Conservation (phyloP, 1,140 invertebrate species). For the Drosophila insularis region DNA sequence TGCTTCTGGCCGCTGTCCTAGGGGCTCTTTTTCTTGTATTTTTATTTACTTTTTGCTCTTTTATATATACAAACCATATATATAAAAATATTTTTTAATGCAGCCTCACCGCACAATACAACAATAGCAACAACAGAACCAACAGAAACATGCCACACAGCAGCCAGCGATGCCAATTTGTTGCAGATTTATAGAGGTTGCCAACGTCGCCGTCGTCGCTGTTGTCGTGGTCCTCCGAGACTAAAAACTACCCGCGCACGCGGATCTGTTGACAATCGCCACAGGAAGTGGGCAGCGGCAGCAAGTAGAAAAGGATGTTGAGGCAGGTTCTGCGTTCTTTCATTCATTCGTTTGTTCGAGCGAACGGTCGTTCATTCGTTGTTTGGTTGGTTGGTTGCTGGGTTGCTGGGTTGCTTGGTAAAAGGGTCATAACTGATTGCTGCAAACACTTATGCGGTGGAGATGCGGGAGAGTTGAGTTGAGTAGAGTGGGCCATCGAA, state of each 20-base stretch:
- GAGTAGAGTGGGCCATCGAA: constrained; percentile 37
- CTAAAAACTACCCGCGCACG: constrained; percentile 44
- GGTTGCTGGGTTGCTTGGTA: constrained; percentile 19
- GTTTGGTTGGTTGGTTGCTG: constrained; percentile 1
- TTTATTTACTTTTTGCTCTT: constrained; percentile 78
- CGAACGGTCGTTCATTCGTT: neutral
- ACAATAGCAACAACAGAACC: neutral
- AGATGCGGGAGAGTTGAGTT: neutral
- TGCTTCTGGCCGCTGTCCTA: constrained; percentile 5
- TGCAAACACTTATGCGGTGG: constrained; percentile 61
- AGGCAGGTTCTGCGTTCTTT: constrained; percentile 28
- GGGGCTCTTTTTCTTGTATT: constrained; percentile 53
- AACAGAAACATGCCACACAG: neutral
- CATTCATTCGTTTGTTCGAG: neutral
- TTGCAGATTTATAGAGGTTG: constrained; percentile 75
- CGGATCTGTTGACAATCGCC: constrained; percentile 70
- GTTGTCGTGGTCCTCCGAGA: constrained; percentile 24
- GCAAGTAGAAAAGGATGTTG: constrained; percentile 52
- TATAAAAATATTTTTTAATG: constrained; percentile 75
- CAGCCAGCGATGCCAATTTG: constrained; percentile 73
- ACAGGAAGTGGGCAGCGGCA: constrained; percentile 59
- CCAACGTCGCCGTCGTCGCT: constrained; percentile 30
- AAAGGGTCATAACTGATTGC: constrained; percentile 74
- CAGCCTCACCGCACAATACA: constrained; percentile 45
- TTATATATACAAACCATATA: constrained; percentile 40